Conservation (phyloP, 2,797 vertebrate genomes). For the Paramormyrops hopkinsi region DNA sequence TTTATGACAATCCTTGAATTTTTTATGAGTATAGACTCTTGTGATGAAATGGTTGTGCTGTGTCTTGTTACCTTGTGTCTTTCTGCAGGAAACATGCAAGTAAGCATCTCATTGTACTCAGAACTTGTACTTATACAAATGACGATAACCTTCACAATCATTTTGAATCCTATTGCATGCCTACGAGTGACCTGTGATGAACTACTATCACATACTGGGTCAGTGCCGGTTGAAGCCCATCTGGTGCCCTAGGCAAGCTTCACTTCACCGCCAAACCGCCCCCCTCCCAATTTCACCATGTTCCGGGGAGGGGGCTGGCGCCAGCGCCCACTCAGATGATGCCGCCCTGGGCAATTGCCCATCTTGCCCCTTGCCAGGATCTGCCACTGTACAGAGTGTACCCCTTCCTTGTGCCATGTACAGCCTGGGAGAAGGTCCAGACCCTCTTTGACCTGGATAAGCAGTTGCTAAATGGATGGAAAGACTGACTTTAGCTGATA, state of each 20-base stretch:
- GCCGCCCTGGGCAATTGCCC: not conserved
- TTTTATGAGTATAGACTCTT: not conserved
- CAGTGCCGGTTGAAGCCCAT: not conserved
- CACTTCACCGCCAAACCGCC: not conserved
- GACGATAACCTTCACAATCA: not conserved
- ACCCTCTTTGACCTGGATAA: not conserved
- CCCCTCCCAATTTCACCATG: not conserved
- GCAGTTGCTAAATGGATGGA: not conserved
- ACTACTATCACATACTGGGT: not conserved
- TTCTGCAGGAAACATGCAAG: not conserved
- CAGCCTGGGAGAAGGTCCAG: not conserved
- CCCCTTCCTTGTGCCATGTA: not conserved
- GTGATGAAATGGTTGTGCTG: not conserved
- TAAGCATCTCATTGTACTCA: not conserved
- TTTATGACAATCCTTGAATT: not conserved
- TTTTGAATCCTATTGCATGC: not conserved
- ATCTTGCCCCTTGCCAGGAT: not conserved
- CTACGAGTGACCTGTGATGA: not conserved
- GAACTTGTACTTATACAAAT: not conserved
- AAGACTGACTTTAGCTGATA: not conserved
- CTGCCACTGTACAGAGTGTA: not conserved
- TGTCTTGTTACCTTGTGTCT: not conserved
- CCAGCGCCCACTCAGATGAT: not conserved
- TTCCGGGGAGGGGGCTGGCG: not conserved
- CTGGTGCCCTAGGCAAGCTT: not conserved